phyloP scores from a whole-genome alignment of 2,888 invertebrate species.

The Chymomyza fuscimana region DNA sequence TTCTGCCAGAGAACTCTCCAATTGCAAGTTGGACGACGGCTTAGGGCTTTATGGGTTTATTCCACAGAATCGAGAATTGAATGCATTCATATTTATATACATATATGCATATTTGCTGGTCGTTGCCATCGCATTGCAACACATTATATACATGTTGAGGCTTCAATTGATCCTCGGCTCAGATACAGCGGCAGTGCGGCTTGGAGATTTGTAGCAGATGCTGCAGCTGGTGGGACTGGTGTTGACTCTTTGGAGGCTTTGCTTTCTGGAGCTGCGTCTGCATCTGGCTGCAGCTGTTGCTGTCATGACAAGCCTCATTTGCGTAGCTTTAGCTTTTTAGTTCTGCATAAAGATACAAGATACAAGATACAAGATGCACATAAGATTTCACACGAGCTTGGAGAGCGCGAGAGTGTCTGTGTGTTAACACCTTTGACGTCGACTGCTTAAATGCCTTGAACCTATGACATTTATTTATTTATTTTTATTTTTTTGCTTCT shows the following conservation, averaged over 20 bases:
- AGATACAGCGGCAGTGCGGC: not conserved
- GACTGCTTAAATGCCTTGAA: not conserved
- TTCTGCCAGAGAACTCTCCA: not conserved
- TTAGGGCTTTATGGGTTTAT: constrained; percentile 42
- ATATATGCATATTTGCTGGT: not conserved
- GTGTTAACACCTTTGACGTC: not conserved
- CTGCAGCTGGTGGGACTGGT: not conserved
- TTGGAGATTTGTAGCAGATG: not conserved
- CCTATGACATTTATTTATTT: not conserved
- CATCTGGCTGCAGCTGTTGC: not conserved
- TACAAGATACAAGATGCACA: not conserved
- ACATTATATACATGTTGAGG: not conserved
- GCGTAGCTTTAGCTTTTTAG: not conserved
- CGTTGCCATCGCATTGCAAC: not conserved
- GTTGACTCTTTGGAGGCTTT: not conserved
- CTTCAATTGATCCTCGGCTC: not conserved
- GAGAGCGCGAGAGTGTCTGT: not conserved
- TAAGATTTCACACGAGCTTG: not conserved
- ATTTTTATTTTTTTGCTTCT: not conserved
- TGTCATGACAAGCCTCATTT: not conserved
- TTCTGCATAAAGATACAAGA: not conserved
- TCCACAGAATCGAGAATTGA: constrained; percentile 41
- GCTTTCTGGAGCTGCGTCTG: not conserved
- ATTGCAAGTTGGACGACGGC: not conserved
- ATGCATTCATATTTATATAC: not conserved